These are phyloP conservation scores for Ganaspis sp. DNA, from an alignment of 1,140 invertebrate genomes.

Conservation along the genomic window DNA sequence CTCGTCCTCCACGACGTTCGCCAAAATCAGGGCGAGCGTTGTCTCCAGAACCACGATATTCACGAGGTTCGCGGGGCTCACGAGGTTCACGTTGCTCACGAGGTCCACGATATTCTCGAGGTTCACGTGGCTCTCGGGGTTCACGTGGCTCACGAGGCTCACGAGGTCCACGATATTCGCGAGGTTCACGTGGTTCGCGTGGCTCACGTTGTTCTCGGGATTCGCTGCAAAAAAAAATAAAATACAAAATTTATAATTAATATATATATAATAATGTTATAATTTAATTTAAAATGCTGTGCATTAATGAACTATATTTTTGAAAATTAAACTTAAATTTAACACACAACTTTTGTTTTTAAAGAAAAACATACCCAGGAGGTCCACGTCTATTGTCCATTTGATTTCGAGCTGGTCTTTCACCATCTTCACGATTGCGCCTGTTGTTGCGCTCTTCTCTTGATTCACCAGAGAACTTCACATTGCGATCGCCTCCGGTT, in stretches of 20 bases:
- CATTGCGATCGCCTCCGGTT: conserved; percentile 71
- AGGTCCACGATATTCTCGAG: conserved; percentile 61
- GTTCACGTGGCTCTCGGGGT: conserved; percentile 61
- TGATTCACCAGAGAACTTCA: conserved; percentile 78
- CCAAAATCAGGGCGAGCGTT: conserved; percentile 36
- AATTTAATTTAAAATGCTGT: no score
- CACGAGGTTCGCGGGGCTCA: conserved; percentile 69
- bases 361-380: conserved; percentile 65
- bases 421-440: conserved; percentile 83
- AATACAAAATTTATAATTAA: no score
- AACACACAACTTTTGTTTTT: no score
- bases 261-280: no score
- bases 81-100: conserved; percentile 56
- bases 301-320: conserved; percentile 44
- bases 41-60: conserved; percentile 68
- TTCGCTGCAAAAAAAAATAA: not conserved
- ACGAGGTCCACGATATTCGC: conserved; percentile 67
- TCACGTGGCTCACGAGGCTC: conserved; percentile 60
- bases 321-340: conserved; percentile 9
- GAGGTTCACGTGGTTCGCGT: no score
- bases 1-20: conserved; percentile 69
- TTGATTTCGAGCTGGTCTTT: conserved; percentile 67
- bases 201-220: no score
- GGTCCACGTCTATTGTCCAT: conserved; percentile 69
- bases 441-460: conserved; percentile 85